Conservation (phyloP, 2,888 invertebrate genomes). For the Nomada goodeniana region DNA sequence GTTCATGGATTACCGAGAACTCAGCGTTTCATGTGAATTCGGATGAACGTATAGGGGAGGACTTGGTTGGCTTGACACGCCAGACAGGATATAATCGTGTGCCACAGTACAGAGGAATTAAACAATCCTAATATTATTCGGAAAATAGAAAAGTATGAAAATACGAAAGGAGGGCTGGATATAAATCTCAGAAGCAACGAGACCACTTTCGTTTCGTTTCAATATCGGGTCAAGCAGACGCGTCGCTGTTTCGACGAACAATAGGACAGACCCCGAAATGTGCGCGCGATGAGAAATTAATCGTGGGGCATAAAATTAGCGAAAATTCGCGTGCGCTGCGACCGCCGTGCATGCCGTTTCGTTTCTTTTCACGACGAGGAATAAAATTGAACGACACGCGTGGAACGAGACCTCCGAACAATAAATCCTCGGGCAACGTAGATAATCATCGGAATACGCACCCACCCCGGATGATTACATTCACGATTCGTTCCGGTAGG, state of each 20-base stretch:
- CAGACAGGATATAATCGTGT: no score
- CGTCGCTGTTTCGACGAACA: no score
- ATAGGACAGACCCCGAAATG: no score
- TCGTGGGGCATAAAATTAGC: no score
- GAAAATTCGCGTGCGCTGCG: background rate
- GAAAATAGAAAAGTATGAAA: no score
- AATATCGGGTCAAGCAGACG: no score
- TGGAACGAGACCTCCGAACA: background rate
- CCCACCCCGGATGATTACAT: background rate
- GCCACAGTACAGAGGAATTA: no score
- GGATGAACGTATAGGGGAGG: background rate
- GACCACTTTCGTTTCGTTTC: no score
- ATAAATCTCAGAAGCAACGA: no score
- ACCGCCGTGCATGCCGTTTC: background rate
- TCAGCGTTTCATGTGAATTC: constrained; percentile 2
- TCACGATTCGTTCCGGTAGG: constrained; percentile 5
- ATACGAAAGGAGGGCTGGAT: no score
- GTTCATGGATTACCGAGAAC: constrained; percentile 25
- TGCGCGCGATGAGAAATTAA: no score
- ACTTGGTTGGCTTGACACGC: background rate
- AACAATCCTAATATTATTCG: no score
- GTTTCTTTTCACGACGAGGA: background rate
- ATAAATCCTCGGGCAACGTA: background rate
- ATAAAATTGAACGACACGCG: background rate
- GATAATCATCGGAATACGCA: constrained; percentile 14